Conservation (phyloP, 1,140 invertebrate genomes). For the Camponotus floridanus region DNA sequence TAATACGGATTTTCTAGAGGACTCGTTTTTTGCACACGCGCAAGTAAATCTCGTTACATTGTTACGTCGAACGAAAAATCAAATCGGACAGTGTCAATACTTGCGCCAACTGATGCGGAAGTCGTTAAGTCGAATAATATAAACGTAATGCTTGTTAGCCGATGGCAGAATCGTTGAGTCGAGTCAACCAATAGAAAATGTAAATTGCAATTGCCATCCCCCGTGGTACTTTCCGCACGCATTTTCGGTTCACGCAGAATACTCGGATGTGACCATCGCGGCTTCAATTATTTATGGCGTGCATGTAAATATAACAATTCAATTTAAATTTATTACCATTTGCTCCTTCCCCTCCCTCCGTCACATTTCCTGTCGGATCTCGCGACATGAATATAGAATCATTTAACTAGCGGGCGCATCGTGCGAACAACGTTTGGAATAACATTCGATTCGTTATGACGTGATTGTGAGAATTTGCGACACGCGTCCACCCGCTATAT, state of each 20-base stretch:
- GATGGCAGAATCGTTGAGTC: slow-evolving; percentile 46
- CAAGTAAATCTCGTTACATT: slow-evolving; percentile 29
- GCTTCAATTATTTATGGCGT: slow-evolving; percentile 70
- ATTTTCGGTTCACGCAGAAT: not conserved
- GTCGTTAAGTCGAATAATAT: slow-evolving; percentile 57
- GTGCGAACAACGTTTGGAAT: slow-evolving; percentile 58
- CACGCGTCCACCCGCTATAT: slow-evolving; percentile 58
- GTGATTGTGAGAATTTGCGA: slow-evolving; percentile 73
- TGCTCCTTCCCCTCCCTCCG: slow-evolving; percentile 10
- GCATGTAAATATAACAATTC: slow-evolving; percentile 70
- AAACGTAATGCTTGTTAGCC: slow-evolving; percentile 58
- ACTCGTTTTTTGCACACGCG: not conserved
- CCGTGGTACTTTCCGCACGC: slow-evolving; percentile 37
- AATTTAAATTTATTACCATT: slow-evolving; percentile 73
- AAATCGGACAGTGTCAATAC: slow-evolving; percentile 57
- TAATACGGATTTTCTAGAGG: not conserved
- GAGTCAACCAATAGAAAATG: slow-evolving; percentile 64
- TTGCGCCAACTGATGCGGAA: slow-evolving; percentile 34
- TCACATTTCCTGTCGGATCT: not conserved
- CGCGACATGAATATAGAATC: slow-evolving; percentile 63
- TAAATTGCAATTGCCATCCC: slow-evolving; percentile 44
- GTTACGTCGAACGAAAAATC: slow-evolving; percentile 20
- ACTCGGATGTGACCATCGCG: not conserved
- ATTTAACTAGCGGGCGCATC: slow-evolving; percentile 57
- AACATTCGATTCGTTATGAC: slow-evolving; percentile 72